phyloP scores from a whole-genome alignment of 2,888 invertebrate genomes.

The Harmothoe impar region DNA sequence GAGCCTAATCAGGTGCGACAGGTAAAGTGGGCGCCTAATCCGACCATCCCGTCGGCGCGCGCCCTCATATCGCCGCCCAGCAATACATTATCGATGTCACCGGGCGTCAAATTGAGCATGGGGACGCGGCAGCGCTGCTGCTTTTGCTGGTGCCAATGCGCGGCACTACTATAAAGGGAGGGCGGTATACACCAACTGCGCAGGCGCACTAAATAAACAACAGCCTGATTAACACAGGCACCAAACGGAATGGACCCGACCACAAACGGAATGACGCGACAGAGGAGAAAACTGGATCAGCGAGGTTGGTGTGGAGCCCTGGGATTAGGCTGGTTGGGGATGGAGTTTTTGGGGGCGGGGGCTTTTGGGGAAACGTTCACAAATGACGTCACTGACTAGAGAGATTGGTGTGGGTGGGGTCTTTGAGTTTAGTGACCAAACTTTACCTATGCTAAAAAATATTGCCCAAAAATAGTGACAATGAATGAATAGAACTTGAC shows the following conservation, averaged over 20 bases:
- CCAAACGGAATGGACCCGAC: not conserved
- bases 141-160: not conserved
- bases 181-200: not conserved
- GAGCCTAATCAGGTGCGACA: constrained; percentile 49
- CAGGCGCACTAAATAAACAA: constrained; percentile 29
- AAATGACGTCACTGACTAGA: too few relatives aligned
- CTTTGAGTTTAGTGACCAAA: too few relatives aligned
- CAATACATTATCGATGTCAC: constrained; percentile 36
- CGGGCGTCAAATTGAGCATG: constrained; percentile 5
- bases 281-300: not conserved
- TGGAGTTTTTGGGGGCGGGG: too few relatives aligned
- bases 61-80: not conserved
- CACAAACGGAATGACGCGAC: not conserved
- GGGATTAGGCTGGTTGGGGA: too few relatives aligned
- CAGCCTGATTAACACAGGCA: not conserved
- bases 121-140: not conserved
- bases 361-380: too few relatives aligned
- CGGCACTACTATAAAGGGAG: not conserved
- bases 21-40: constrained; percentile 52
- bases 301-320: too few relatives aligned
- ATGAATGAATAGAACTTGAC: too few relatives aligned
- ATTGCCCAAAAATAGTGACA: too few relatives aligned
- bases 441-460: too few relatives aligned
- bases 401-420: too few relatives aligned
- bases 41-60: not conserved